Percentiles rank a stretch among this genome's conserved stretches.
Evolutionary conservation across 2,113 vertebrate species (phyloP).

Genomic region (Neolamprologus tretocephalus): DNA sequence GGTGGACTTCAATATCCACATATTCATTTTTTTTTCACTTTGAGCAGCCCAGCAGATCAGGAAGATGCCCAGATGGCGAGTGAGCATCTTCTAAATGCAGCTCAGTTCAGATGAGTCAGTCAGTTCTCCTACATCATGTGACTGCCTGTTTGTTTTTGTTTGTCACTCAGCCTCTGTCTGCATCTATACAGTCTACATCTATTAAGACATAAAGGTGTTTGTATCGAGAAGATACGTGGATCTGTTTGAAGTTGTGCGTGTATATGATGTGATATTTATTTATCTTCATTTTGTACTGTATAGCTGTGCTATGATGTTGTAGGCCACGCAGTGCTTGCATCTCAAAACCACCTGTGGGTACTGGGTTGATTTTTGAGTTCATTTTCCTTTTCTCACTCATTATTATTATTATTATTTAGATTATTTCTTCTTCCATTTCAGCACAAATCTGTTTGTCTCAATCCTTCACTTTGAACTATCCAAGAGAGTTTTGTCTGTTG

Average conservation of each 20-base stretch:
- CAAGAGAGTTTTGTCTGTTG: neutral
- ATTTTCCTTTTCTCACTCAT: neutral
- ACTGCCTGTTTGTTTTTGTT: neutral
- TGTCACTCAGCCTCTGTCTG: neutral
- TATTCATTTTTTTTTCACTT: neutral
- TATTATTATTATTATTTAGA: neutral
- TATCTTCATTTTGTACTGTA: neutral
- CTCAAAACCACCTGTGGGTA: neutral
- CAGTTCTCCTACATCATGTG: neutral
- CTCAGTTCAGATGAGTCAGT: conserved; percentile 27
- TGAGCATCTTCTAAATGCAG: neutral
- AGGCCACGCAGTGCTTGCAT: neutral
- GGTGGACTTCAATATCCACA: neutral
- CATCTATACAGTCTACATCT: neutral
- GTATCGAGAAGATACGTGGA: neutral
- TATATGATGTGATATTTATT: neutral
- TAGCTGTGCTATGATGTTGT: neutral
- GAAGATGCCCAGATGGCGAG: neutral
- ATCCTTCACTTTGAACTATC: neutral
- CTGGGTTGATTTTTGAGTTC: neutral
- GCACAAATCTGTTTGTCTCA: neutral
- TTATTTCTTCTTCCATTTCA: neutral
- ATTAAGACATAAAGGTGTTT: neutral
- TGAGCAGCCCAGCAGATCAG: neutral
- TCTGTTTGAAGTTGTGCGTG: neutral